Evolutionary conservation across 2,113 vertebrate genomes (phyloP), one percentile per base, ranked within the genome.

Genomic region (Psilopogon haemacephalus): DNA sequence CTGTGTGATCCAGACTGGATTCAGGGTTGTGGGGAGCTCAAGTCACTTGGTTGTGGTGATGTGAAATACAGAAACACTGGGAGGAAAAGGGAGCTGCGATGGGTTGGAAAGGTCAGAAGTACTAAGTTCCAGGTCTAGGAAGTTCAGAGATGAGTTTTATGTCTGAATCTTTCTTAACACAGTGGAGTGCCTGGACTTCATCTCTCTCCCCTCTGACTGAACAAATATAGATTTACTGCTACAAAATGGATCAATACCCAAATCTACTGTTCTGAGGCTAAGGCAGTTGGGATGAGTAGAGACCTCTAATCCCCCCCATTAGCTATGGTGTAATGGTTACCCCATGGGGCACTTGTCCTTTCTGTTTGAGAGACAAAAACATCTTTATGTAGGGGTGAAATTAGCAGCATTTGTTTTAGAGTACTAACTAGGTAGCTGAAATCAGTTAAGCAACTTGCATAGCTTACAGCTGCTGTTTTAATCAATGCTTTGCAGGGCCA

Each of bases 11-110:
- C 15, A 67, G 16, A 23, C 13, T 56, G 26, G 6, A 59, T 32
- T 73, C 74, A n/a, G 6, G 6, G 3, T 3, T 3, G 4, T 5
- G 1, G 6, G 21, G 9, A 86, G 5, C 44, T 73, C 0, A 0
- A 15, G 12, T 11, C 24, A 9, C 6, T 35, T 62, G 9, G 1
- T 1, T 28, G 3, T 6, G 35, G 50, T 62, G 5, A 63, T 0
- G 1, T 10, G 18, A 77, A 73, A 16, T 59, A 7, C 27, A 86
- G 46, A 55, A 76, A 76, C 74, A 6, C 4, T 33, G 40, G 11
- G 11, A 63, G 18, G 30, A 50, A 64, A 7, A 19, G 8, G 4
- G 3, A 55, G 2, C 3, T 77, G 15, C 6, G 12, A 8, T 12
- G 15, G 0, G 2, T 8, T 59, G 17, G 50, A 28, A 88, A 48